phyloP scores from a whole-genome alignment of 1,140 invertebrate species.

The Pseudoatta argentina region DNA sequence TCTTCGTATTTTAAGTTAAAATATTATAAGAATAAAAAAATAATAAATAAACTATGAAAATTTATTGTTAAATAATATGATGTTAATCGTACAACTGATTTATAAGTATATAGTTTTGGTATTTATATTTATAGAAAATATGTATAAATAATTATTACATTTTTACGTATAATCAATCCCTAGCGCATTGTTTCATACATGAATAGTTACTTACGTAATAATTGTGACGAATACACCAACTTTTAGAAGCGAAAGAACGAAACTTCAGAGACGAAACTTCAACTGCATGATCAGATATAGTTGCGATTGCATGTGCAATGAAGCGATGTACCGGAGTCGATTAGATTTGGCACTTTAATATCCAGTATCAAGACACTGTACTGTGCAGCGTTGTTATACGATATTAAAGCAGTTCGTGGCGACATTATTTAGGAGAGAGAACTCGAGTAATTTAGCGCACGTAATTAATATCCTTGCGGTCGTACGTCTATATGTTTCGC shows the following conservation, averaged over 20 bases:
- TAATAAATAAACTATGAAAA: too few species aligned
- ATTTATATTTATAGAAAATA: too few species aligned
- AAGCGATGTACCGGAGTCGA: neutral
- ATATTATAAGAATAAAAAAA: too few species aligned
- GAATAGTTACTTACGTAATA: neutral
- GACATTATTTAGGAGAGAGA: slow-evolving; percentile 21
- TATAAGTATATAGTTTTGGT: too few species aligned
- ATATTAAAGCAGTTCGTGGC: slow-evolving; percentile 14
- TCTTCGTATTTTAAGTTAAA: too few species aligned
- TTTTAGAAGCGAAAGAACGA: neutral
- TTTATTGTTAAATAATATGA: too few species aligned
- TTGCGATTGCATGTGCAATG: too few species aligned
- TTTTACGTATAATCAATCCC: too few species aligned
- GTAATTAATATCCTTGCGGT: slow-evolving; percentile 49
- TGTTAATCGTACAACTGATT: too few species aligned
- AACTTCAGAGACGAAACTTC: neutral
- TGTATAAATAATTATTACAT: too few species aligned
- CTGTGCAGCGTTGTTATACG: neutral
- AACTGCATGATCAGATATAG: neutral
- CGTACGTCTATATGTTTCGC: slow-evolving; percentile 32
- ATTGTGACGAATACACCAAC: neutral
- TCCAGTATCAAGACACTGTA: neutral
- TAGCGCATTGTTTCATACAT: too few species aligned
- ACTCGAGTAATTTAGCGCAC: slow-evolving; percentile 41
- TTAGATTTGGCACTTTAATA: slow-evolving; percentile 41